A percentile compares a stretch with the other conserved stretches of the same genome.
Conservation (phyloP, 2,888 invertebrate genomes). For the Crematogaster levior region DNA sequence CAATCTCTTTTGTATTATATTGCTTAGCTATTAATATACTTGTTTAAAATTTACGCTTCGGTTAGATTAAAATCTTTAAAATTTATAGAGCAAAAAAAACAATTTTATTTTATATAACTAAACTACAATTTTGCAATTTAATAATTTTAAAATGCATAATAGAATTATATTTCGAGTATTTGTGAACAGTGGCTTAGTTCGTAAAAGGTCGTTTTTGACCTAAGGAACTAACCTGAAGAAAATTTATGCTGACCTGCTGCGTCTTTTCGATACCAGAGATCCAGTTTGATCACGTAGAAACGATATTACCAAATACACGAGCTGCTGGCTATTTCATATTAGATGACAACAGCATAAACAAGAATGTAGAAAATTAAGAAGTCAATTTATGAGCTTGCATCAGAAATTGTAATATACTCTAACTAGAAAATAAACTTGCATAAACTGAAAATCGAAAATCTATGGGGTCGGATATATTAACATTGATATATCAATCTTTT, state of each 20-base stretch:
- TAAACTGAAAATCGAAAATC: not conserved
- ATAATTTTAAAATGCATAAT: too few species aligned
- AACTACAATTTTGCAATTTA: too few species aligned
- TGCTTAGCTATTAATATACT: too few species aligned
- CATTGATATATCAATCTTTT: not conserved
- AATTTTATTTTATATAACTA: too few species aligned
- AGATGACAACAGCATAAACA: not conserved
- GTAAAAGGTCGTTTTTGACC: conserved; percentile 37
- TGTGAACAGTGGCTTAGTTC: not conserved
- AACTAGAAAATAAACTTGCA: conserved; percentile 6
- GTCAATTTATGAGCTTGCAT: conserved; percentile 45
- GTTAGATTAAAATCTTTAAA: too few species aligned
- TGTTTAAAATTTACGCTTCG: too few species aligned
- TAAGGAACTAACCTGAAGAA: conserved; percentile 48
- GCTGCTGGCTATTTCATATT: not conserved
- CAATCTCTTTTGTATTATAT: conserved; percentile 1
- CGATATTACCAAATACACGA: conserved; percentile 30
- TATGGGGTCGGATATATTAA: not conserved
- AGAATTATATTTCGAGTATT: conserved; percentile 11
- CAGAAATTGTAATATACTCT: not conserved
- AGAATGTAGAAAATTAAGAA: conserved; percentile 57
- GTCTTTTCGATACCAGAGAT: conserved; percentile 59
- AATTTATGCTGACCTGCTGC: conserved; percentile 67
- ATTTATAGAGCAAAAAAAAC: too few species aligned
- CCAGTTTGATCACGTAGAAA: conserved; percentile 23